A percentile compares a stretch with the other conserved stretches of the same genome.
Evolutionary conservation across 2,113 vertebrate species (phyloP).

Genomic region (Triplophysa siluroides): DNA sequence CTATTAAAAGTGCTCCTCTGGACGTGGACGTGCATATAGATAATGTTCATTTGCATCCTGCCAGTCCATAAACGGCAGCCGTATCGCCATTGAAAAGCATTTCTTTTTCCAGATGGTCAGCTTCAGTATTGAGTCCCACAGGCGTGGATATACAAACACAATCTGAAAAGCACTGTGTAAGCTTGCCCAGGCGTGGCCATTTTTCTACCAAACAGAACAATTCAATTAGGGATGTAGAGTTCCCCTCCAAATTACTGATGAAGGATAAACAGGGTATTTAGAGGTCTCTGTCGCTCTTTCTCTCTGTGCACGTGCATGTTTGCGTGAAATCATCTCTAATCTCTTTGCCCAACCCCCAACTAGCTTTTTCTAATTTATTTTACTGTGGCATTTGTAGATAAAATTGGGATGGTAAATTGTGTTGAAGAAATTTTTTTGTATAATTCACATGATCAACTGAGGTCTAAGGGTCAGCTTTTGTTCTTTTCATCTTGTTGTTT

Average conservation of each 20-base stretch:
- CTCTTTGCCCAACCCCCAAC: background rate
- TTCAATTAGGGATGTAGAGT: conserved; percentile 54
- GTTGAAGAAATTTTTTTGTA: too few relatives aligned
- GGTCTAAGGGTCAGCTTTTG: background rate
- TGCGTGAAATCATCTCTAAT: conserved; percentile 26
- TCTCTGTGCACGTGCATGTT: background rate
- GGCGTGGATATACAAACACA: conserved; percentile 57
- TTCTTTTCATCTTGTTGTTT: background rate
- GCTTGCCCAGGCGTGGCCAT: conserved; percentile 45
- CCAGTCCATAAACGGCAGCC: conserved; percentile 56
- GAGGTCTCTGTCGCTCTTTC: background rate
- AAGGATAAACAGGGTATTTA: conserved; percentile 53
- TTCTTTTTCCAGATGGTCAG: conserved; percentile 61
- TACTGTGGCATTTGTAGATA: too few relatives aligned
- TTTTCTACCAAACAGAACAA: conserved; percentile 54
- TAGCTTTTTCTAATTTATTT: conserved; percentile 15
- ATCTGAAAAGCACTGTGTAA: conserved; percentile 49
- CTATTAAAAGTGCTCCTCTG: conserved; percentile 49
- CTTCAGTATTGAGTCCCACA: conserved; percentile 54
- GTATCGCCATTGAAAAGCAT: conserved; percentile 45
- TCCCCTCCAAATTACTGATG: conserved; percentile 52
- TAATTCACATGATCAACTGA: background rate
- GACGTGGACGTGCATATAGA: conserved; percentile 34
- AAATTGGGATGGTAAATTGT: too few relatives aligned
- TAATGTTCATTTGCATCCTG: conserved; percentile 51